Conservation (phyloP, 2,113 vertebrate species). For the Hippocampus zosterae region DNA sequence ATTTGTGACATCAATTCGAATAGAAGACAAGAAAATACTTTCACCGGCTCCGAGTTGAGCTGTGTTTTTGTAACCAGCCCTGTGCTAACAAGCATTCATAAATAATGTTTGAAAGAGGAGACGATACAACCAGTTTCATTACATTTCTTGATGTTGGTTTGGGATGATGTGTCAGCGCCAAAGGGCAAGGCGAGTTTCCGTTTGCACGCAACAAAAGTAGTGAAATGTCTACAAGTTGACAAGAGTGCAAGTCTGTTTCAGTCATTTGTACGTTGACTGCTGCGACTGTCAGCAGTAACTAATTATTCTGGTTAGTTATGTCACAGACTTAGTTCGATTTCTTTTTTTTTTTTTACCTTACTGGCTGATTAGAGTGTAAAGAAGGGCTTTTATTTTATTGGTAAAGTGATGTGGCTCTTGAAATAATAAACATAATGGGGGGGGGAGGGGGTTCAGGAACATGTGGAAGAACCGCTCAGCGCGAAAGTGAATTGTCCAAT, state of each 20-base stretch:
- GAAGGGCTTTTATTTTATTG: not conserved
- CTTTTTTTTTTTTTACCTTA: not conserved
- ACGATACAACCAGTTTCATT: not conserved
- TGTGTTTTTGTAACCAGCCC: not conserved
- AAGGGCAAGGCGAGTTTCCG: not conserved
- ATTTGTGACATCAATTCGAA: not conserved
- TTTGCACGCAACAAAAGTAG: not conserved
- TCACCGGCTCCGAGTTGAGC: not conserved
- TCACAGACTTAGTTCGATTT: not conserved
- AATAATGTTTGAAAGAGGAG: not conserved
- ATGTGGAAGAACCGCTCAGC: not conserved
- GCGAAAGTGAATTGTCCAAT: not conserved
- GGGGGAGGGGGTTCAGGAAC: too few species aligned
- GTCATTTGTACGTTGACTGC: not conserved
- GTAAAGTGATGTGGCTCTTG: not conserved
- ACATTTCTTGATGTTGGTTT: not conserved
- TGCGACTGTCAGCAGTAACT: not conserved
- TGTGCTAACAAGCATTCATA: not conserved
- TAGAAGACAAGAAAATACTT: not conserved
- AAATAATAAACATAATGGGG: not conserved
- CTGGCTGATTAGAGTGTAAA: not conserved
- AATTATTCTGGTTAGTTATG: not conserved
- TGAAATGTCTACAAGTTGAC: not conserved
- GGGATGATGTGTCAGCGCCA: not conserved
- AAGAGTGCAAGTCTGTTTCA: not conserved